Base-by-base conservation (phyloP, 2,797 vertebrate species). In the Lepilemur ruficaudatus region DNA sequence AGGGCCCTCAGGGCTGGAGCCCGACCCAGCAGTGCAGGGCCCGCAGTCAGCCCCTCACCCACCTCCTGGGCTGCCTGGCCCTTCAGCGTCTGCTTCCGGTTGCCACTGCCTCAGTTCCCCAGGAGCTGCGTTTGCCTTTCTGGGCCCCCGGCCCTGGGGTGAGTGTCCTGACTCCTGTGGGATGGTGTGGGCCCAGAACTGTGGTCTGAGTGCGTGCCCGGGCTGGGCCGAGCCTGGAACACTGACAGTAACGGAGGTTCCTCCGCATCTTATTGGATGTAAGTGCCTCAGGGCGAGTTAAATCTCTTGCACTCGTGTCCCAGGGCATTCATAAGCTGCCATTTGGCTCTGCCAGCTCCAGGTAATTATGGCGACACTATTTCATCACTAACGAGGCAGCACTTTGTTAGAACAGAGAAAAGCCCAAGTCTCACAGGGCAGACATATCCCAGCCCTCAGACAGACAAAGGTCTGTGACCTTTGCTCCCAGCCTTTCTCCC, bases 351-450 rank as follows among this genome's bases (percentile, higher is more conserved):
- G 55, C 55, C 30, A 69, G 59, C 43, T 93, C 61, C 43, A 35
- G 89, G 73, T 70, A 91, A 78, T 88, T 89, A 75, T 20, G 41
- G 50, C 43, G 87, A 76, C 70, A 22, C 17, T 48, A 30, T 65
- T 63, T 90, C 81, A 52, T 57, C 79, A 88, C 43, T 52, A 88
- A 90, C 41, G n/a, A 93, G 78, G 65, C 20, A 82, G 73, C 13
- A 2, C 59, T 91, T 55, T 48, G 41, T 92, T 28, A 78, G n/a
- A 69, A 79, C 61, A 63, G 20, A 67, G 57, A 57, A 73, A 75
- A 93, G 38, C 65, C 80, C 55, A 48, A 28, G n/a, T 38, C 46
- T 92, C 52, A 6, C 4, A 7, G 59, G 50, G 30, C 41, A 32
- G 35, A 41, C 8, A 12, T 18, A 55, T 32, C 41, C 48, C 48